Base-by-base conservation (phyloP, 2,797 vertebrate genomes). In the Chaetophractus vellerosus region DNA sequence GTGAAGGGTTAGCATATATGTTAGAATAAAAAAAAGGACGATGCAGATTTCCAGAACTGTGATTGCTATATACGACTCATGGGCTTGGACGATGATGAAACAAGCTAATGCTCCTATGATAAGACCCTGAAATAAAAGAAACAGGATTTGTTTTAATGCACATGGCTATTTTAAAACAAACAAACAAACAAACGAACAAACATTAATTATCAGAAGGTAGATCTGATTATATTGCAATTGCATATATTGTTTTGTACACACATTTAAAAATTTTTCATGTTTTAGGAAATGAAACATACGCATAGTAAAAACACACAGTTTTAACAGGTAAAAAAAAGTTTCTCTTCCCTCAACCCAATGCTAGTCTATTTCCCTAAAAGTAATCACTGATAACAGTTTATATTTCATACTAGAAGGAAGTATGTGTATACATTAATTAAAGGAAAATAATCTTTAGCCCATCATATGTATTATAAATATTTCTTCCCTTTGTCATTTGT, bases 31-130 rank as follows among this genome's bases (percentile, higher is more conserved):
- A 61, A 79, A 90, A 23, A 93, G 1, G 63, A 93, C 76, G 3
- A 97, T 92, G 96, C 31, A 88, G 72, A 9, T 36, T 93, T 97
- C 97, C 93, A 96, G 72, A 78, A 97, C 4, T 12, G 93, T 93
- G 91, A 97, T 85, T 23, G 87, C 87, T 93, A 97, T 75, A 41
- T 79, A 94, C 7, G 57, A 10, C 23, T 96, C 84, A 24, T 69
- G 68, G 94, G 89, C 83, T 24, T 66, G n/a, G 1, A 45, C 38
- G 8, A 6, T 9, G 57, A 90, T 24, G 81, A 97, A 97, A 69
- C 26, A 84, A 50, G 19, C 3, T 21, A 88, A 15, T 9, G 95
- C 66, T 48, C 36, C 95, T 26, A 93, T 5, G 33, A 90, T 61
- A 38, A 96, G 23, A 36, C 45, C 8, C 97, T 96, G 93, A 7